Conservation (phyloP, 2,113 vertebrate genomes). For the Lipophrys pholis region DNA sequence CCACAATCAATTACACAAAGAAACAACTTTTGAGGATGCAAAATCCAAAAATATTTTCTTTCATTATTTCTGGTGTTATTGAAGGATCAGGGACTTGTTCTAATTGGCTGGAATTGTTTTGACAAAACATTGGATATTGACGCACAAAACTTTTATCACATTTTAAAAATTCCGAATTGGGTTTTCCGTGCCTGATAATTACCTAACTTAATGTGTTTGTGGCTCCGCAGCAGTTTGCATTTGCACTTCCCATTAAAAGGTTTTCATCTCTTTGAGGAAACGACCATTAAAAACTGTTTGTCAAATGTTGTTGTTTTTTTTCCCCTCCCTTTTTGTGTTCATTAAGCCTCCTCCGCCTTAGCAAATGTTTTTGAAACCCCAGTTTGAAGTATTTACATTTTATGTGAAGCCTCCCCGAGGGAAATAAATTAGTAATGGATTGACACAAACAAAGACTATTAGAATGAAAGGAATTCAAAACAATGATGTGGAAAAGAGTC, state of each 20-base stretch:
- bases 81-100: not conserved
- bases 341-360: not conserved
- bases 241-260: not conserved
- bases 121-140: not conserved
- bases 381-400: slow-evolving; percentile 16
- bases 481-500: not conserved
- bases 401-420: not conserved
- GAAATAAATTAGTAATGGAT: slow-evolving; percentile 12
- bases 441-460: not conserved
- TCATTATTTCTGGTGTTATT: not conserved
- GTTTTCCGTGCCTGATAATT: not conserved
- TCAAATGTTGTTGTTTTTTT: not conserved
- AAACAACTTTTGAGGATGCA: not conserved
- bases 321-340: not conserved
- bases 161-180: not conserved
- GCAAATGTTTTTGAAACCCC: not conserved
- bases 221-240: not conserved
- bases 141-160: not conserved
- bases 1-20: not conserved
- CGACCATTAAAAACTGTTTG: not conserved
- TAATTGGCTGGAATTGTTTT: not conserved
- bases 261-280: not conserved
- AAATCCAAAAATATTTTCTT: too few species aligned
- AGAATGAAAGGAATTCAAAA: not conserved
- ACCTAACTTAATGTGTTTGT: not conserved